These are phyloP conservation scores for Lacanobia wlatinum DNA, from an alignment of 2,888 invertebrate genomes.

Conservation along the genomic window DNA sequence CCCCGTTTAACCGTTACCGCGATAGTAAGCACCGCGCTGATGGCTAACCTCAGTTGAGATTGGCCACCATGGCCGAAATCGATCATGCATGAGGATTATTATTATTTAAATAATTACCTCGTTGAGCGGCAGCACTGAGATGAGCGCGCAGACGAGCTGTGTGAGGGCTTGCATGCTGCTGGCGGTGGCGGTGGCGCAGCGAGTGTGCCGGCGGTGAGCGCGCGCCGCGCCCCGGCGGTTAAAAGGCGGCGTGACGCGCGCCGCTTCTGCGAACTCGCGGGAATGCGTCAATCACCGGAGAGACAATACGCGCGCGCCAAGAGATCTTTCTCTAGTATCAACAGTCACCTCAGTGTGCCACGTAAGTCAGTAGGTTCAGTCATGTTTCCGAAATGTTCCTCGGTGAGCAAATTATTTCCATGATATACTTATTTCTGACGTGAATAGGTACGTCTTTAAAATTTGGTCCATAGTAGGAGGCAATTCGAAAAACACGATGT, in stretches of 20 bases:
- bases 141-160: neutral
- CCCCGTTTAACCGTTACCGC: no score
- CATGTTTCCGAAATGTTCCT: neutral
- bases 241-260: neutral
- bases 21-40: no score
- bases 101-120: neutral
- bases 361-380: neutral
- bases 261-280: neutral
- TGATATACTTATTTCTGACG: neutral
- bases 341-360: neutral
- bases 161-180: neutral
- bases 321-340: constrained; percentile 4
- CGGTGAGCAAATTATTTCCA: neutral
- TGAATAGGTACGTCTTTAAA: no score
- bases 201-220: neutral
- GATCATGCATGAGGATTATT: no score
- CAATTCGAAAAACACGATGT: no score
- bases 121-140: neutral
- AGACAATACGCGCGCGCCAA: neutral
- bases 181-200: neutral
- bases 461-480: no score
- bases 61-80: no score
- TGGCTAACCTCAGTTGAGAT: no score
- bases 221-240: neutral
- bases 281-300: constrained; percentile 27